Conservation (phyloP, 1,140 invertebrate species). For the Pygmarrhopalites habei region DNA sequence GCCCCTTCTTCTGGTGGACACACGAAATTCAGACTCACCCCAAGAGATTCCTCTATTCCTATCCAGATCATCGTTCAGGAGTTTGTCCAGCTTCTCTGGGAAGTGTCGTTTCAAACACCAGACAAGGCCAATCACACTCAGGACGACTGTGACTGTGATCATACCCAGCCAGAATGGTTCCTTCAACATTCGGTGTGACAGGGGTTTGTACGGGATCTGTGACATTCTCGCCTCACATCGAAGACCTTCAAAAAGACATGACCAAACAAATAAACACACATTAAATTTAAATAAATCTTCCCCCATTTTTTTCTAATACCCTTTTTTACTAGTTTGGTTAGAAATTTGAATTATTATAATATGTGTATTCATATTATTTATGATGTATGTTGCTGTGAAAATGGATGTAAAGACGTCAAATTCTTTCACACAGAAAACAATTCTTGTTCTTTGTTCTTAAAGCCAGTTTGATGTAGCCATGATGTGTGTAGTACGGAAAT, state of each 20-base stretch:
- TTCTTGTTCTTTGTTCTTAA: too few relatives aligned
- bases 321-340: too few relatives aligned
- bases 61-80: slow-evolving; percentile 68
- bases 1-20: too few relatives aligned
- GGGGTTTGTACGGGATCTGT: slow-evolving; percentile 59
- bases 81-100: slow-evolving; percentile 71
- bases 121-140: slow-evolving; percentile 62
- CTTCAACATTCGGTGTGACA: slow-evolving; percentile 66
- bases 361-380: too few relatives aligned
- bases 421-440: too few relatives aligned
- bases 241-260: slow-evolving; percentile 42
- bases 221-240: slow-evolving; percentile 56
- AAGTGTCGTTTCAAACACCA: slow-evolving; percentile 75
- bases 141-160: slow-evolving; percentile 66
- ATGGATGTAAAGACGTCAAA: too few relatives aligned
- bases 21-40: slow-evolving; percentile 28
- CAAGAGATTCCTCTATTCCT: slow-evolving; percentile 46
- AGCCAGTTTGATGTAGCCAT: too few relatives aligned
- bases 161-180: slow-evolving; percentile 76
- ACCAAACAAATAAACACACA: neutral
- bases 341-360: too few relatives aligned
- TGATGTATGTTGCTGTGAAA: too few relatives aligned
- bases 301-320: too few relatives aligned
- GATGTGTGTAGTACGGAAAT: too few relatives aligned
- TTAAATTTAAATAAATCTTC: neutral